These are phyloP conservation scores for Saccopteryx bilineata DNA, from an alignment of 2,113 vertebrate genomes.

Conservation along the genomic window DNA sequence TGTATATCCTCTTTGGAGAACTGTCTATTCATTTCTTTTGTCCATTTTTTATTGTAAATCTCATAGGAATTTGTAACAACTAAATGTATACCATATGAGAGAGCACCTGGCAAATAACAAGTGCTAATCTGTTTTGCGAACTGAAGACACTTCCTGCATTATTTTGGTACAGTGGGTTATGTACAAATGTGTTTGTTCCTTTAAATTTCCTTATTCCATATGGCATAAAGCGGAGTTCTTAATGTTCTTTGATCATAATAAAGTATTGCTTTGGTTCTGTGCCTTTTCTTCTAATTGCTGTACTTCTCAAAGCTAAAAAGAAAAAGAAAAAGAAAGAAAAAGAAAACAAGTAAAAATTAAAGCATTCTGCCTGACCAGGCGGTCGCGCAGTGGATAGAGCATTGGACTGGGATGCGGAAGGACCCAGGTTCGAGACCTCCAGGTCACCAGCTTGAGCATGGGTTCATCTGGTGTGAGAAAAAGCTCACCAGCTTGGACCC, in stretches of 20 bases:
- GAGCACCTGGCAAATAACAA: background rate
- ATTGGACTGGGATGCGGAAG: too few species aligned
- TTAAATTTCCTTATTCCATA: conserved; percentile 70
- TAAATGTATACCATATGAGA: background rate
- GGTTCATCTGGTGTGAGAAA: too few species aligned
- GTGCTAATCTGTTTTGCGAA: background rate
- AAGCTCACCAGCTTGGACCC: too few species aligned
- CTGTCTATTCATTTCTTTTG: too few species aligned
- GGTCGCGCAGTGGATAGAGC: too few species aligned
- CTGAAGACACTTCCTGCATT: conserved; percentile 6
- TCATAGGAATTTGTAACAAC: background rate
- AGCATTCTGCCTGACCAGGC: too few species aligned
- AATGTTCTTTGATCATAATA: conserved; percentile 70
- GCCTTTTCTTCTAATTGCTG: conserved; percentile 69
- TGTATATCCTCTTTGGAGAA: too few species aligned
- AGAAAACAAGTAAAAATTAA: background rate
- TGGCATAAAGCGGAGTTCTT: conserved; percentile 60
- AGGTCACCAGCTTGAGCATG: too few species aligned
- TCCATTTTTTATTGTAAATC: background rate
- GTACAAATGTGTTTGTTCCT: conserved; percentile 60
- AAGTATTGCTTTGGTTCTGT: conserved; percentile 70
- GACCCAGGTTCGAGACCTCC: too few species aligned
- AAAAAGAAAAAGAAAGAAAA: background rate
- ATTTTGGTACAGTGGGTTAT: conserved; percentile 51
- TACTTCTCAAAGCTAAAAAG: conserved; percentile 16